Evolutionary conservation across 2,888 invertebrate species (phyloP).

Genomic region (Allophyes oxyacanthae): DNA sequence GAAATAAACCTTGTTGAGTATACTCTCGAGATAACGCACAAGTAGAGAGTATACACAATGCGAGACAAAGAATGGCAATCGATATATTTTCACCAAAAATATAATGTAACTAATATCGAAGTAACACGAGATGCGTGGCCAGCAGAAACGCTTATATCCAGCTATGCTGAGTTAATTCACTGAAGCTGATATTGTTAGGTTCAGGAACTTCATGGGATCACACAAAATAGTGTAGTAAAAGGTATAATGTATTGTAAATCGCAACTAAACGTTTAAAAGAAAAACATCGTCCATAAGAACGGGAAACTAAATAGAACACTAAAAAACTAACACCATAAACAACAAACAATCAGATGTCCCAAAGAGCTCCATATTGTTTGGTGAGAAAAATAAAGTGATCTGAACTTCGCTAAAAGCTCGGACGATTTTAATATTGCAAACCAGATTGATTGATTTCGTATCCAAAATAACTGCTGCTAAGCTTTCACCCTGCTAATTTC

Average conservation of each 20-base stretch:
- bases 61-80: neutral
- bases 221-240: too few species aligned
- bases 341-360: constrained; percentile 18
- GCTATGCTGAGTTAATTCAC: too few species aligned
- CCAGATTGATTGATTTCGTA: constrained; percentile 19
- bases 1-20: constrained; percentile 6
- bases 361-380: constrained; percentile 4
- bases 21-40: constrained; percentile 8
- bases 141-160: too few species aligned
- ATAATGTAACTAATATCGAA: too few species aligned
- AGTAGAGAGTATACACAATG: neutral
- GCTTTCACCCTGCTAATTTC: constrained; percentile 15
- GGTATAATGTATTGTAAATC: too few species aligned
- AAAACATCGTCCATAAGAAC: neutral
- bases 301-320: neutral
- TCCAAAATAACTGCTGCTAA: constrained; percentile 24
- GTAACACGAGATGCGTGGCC: too few species aligned
- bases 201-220: too few species aligned
- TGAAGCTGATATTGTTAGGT: too few species aligned
- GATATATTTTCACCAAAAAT: too few species aligned
- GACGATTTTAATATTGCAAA: constrained; percentile 20
- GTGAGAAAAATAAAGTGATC: constrained; percentile 23
- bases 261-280: too few species aligned
- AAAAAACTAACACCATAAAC: constrained; percentile 7
- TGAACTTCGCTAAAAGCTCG: constrained; percentile 9